Base-by-base conservation (phyloP, 53 echinoderm and acorn worm genomes). In the Paracentrotus lividus region DNA sequence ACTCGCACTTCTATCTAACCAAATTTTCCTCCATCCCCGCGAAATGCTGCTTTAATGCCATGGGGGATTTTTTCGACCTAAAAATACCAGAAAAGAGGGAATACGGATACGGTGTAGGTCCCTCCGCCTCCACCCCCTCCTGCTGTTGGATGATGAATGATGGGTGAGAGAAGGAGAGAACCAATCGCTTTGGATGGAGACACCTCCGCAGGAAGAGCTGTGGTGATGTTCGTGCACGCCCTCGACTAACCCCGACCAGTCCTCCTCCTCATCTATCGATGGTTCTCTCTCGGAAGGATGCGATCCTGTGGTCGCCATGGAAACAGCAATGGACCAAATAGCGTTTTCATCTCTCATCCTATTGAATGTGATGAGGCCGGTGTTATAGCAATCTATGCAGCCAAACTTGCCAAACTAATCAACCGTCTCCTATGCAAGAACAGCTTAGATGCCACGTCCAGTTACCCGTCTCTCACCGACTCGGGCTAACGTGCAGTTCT, bases 11-110 rank as follows among this genome's bases (percentile, higher is more conserved):
- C 54, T n/a, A n/a, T n/a, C n/a, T n/a, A n/a, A n/a, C n/a, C n/a
- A n/a, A n/a, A 54, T 54, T 64, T 64, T 13, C 13, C 51, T 69
- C 2, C 24, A 78, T 44, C 26, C n/a, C n/a, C n/a, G n/a, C 88
- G 64, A 65, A 88, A 88, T 64, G 42, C 88, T 42, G 88, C 88
- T n/a, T 7, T 42, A n/a, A n/a, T 59, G 64, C 88, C 26, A 64
- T 88, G 88, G 88, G 88, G 44, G 88, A 88, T n/a, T n/a, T 26
- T 23, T 60, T 33, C 65, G 64, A 5, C 88, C 88, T 5, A n/a
- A 61, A 42, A 14, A 56, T 61, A 23, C 34, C 59, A 64, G 88
- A 88, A 88, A 8, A 43, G 88, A 88, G 65, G 26, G 65, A 65
- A 55, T 88, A 44, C 64, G n/a, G 88, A 88, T 61, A 26, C 44